Evolutionary conservation across 2,888 invertebrate genomes (phyloP).

Genomic region (Halictus quadricinctus): DNA sequence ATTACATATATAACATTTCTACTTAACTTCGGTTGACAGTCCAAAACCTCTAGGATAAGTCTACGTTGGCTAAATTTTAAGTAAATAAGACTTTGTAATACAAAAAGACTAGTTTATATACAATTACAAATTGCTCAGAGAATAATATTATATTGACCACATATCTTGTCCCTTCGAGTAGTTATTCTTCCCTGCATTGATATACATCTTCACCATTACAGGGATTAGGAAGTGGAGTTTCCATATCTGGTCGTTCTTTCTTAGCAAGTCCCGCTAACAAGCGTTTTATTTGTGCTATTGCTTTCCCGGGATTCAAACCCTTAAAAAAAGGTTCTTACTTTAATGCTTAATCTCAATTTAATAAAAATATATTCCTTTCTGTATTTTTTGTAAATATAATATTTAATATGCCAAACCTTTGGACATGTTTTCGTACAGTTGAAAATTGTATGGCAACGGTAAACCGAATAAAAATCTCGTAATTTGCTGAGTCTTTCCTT

Average conservation of each 20-base stretch:
- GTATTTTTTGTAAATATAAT: neutral
- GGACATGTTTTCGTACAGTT: slow-evolving; percentile 92
- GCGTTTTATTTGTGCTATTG: slow-evolving; percentile 97
- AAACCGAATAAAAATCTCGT: slow-evolving; percentile 88
- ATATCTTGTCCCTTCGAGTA: neutral
- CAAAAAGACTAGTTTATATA: slow-evolving; percentile 43
- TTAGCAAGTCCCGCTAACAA: slow-evolving; percentile 91
- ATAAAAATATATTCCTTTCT: neutral
- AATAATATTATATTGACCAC: slow-evolving; percentile 33
- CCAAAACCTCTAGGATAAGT: neutral
- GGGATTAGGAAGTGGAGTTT: slow-evolving; percentile 84
- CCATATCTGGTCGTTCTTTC: slow-evolving; percentile 90
- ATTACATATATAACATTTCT: slow-evolving; percentile 7
- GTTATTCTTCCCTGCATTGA: slow-evolving; percentile 48
- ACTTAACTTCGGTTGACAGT: neutral
- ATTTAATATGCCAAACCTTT: slow-evolving; percentile 83
- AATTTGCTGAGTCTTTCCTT: slow-evolving; percentile 85
- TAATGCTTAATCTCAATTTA: neutral
- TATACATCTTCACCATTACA: slow-evolving; percentile 61
- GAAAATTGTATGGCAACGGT: slow-evolving; percentile 90
- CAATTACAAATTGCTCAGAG: slow-evolving; percentile 36
- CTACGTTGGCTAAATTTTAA: slow-evolving; percentile 13
- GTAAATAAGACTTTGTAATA: slow-evolving; percentile 27
- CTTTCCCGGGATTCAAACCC: slow-evolving; percentile 96
- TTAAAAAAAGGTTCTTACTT: slow-evolving; percentile 77